These are phyloP conservation scores for Platygyra sinensis DNA, from an alignment of 64 coral and sea anemone species.

Conservation along the genomic window DNA sequence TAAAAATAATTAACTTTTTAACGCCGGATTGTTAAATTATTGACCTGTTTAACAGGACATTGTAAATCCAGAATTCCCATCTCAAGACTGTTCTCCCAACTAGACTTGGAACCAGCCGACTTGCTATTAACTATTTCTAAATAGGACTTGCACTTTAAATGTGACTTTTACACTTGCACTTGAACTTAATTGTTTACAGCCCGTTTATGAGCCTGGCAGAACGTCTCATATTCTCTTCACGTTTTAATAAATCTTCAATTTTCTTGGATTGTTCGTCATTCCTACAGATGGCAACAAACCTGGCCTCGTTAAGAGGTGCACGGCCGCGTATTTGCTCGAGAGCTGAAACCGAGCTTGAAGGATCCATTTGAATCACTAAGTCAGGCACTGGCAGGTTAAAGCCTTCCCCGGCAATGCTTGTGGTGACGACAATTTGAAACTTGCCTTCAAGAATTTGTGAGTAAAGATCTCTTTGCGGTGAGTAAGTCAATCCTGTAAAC, in stretches of 20 bases:
- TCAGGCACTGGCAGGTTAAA: slow-evolving; percentile 63
- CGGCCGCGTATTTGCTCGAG: slow-evolving; percentile 69
- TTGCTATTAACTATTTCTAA: too few species aligned
- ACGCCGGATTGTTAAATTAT: too few species aligned
- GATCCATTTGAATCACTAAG: slow-evolving; percentile 79
- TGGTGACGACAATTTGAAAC: slow-evolving; percentile 78
- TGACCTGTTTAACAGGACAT: too few species aligned
- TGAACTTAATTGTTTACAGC: background rate
- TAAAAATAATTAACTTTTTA: too few species aligned
- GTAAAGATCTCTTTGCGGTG: slow-evolving; percentile 54
- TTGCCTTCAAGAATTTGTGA: slow-evolving; percentile 53
- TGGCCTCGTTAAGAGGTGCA: slow-evolving; percentile 42
- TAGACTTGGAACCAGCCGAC: background rate
- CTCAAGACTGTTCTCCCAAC: background rate
- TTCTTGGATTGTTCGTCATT: slow-evolving; percentile 73
- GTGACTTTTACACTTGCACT: background rate
- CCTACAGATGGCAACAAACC: slow-evolving; percentile 81
- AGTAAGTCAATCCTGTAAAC: slow-evolving; percentile 6
- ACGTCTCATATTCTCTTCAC: slow-evolving; percentile 80
- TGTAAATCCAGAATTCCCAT: too few species aligned
- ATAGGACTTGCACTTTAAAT: background rate
- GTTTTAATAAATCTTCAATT: slow-evolving; percentile 71
- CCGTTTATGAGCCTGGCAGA: slow-evolving; percentile 54
- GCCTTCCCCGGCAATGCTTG: slow-evolving; percentile 63
- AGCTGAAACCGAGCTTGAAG: slow-evolving; percentile 62